These are phyloP conservation scores for Otis tarda DNA, from an alignment of 2,113 vertebrate genomes.

Conservation along the genomic window DNA sequence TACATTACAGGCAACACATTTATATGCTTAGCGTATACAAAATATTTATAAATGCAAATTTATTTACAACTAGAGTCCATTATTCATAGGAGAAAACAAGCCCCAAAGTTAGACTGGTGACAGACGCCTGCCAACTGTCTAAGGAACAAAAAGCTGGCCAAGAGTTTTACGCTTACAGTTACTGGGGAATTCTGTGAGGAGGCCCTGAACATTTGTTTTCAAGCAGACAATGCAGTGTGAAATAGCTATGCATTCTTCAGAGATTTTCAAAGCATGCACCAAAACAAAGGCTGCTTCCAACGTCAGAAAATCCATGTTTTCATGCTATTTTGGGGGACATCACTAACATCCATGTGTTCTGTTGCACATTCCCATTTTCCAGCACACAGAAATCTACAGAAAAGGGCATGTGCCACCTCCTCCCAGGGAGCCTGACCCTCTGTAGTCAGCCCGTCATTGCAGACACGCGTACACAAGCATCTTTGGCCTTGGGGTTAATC, in stretches of 20 bases:
- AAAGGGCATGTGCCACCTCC: neutral
- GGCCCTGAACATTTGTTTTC: constrained; percentile 15
- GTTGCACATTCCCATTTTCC: neutral
- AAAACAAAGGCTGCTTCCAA: constrained; percentile 18
- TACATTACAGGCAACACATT: constrained; percentile 72
- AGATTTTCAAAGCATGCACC: neutral
- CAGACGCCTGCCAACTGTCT: constrained; percentile 13
- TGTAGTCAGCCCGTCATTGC: neutral
- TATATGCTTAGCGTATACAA: constrained; percentile 74
- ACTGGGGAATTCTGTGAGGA: neutral
- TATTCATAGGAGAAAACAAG: constrained; percentile 29
- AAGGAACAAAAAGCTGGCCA: constrained; percentile 63
- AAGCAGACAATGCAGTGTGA: constrained; percentile 20
- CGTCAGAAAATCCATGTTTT: neutral
- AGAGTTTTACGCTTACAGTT: neutral
- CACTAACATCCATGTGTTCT: neutral
- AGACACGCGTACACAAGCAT: constrained; percentile 42
- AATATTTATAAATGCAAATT: constrained; percentile 78
- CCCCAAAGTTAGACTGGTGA: constrained; percentile 16
- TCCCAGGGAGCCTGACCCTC: neutral
- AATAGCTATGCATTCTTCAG: neutral
- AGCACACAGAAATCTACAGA: neutral
- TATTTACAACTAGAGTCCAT: constrained; percentile 75
- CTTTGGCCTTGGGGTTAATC: constrained; percentile 70
- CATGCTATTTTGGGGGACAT: neutral